Evolutionary conservation across 2,797 vertebrate species (phyloP), one percentile per base, ranked within the genome.

Genomic region (Thaleichthys pacificus): DNA sequence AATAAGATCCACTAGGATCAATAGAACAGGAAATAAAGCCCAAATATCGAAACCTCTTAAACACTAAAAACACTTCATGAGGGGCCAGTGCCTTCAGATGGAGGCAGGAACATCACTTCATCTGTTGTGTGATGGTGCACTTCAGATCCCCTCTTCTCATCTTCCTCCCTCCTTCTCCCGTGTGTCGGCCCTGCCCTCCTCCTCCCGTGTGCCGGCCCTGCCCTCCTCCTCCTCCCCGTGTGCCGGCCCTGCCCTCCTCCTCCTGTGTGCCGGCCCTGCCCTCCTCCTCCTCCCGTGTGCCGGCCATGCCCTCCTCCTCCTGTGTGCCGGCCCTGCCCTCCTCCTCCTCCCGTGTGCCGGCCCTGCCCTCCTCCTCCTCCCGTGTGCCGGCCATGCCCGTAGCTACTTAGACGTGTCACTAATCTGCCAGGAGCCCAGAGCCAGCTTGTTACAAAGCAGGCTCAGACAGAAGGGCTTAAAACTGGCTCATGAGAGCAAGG

Each of bases 11-110:
- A 73, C 86, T 83, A 88, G 15, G 61, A 62, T 15, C 88, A 88
- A 80, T 84, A 88, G 91, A 88, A 82, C 66, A 82, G 81, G 88
- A 90, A 87, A 72, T 75, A 84, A 72, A 76, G 74, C 70, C 79
- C 81, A 83, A 88, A 82, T 26, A 68, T 74, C 88, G 81, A 21
- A 12, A 0, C 61, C 68, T 68, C 79, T 80, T 81, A 88, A 76
- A 85, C 75, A 72, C 70, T 38, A 77, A 91, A 86, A 3, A 30
- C 89, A 87, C 85, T 91, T 85, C 81, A 84, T 86, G 58, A 74
- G 78, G 66, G 28, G 63, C 26, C 61, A 15, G 61, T 24, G 35
- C 72, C 77, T 68, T 38, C 38, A 38, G 42, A 14, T 47, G 42
- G 9, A 47, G 42, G 22, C 8, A 62, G 61, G 5, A 4, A 28